These are phyloP conservation scores for Cryptotis parvus DNA, from an alignment of 2,113 vertebrate species.

Conservation along the genomic window DNA sequence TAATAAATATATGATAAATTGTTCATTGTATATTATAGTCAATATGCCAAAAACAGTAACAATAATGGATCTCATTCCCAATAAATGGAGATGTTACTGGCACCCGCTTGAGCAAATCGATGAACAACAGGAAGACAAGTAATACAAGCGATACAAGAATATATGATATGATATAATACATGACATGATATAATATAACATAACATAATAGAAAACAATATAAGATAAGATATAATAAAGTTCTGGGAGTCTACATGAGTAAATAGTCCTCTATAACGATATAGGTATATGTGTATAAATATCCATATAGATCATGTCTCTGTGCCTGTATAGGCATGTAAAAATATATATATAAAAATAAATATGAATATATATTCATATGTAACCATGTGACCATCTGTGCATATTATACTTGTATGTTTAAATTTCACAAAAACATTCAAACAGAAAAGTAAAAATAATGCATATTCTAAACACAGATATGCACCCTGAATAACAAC, in stretches of 20 bases:
- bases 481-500: not conserved
- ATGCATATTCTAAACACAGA: not conserved
- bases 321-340: not conserved
- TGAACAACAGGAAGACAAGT: no score
- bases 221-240: no score
- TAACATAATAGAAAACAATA: no score
- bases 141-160: no score
- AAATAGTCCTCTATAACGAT: not conserved
- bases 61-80: no score
- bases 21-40: no score
- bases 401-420: not conserved
- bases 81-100: no score
- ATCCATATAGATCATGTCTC: not conserved
- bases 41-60: no score
- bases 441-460: conserved; percentile 36
- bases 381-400: not conserved
- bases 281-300: not conserved
- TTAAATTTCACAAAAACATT: conserved; percentile 16
- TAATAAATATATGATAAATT: no score
- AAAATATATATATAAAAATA: not conserved
- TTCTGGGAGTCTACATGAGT: not conserved
- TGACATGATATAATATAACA: no score
- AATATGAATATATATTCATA: not conserved
- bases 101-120: no score
- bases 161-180: no score